A percentile compares a stretch with the other conserved stretches of the same genome.
Evolutionary conservation across 2,797 vertebrate species (phyloP).

Genomic region (Huso huso): DNA sequence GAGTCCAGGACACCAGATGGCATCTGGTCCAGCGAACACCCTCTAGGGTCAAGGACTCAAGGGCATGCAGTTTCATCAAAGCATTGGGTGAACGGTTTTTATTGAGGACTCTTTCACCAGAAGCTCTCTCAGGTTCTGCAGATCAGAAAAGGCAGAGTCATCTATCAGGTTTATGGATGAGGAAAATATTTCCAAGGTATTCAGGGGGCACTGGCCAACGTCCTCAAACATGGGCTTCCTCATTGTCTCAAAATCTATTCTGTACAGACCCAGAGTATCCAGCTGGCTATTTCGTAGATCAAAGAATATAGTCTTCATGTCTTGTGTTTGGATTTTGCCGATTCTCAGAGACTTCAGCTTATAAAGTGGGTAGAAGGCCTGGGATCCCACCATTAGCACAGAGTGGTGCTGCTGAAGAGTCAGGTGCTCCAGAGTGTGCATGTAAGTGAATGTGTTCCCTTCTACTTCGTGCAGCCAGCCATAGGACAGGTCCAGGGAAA

Average conservation of each 20-base stretch:
- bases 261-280: neutral
- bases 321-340: constrained; percentile 5
- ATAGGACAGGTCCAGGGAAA: constrained; percentile 12
- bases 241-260: constrained; percentile 3
- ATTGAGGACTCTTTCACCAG: too few species aligned
- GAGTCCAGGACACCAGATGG: too few species aligned
- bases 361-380: constrained; percentile 11
- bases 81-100: too few species aligned
- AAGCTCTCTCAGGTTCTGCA: too few species aligned
- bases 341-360: constrained; percentile 7
- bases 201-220: constrained; percentile 10
- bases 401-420: constrained; percentile 5
- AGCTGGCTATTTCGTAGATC: constrained; percentile 13
- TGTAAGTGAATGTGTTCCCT: constrained; percentile 5
- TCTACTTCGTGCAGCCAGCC: constrained; percentile 12
- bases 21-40: too few species aligned
- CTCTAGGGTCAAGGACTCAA: too few species aligned
- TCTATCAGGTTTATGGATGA: constrained; percentile 8
- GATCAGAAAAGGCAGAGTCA: too few species aligned
- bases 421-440: constrained; percentile 5
- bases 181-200: constrained; percentile 1
- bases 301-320: constrained; percentile 12
- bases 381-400: constrained; percentile 8
- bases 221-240: constrained; percentile 6
- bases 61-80: too few species aligned